Evolutionary conservation across 2,888 invertebrate species (phyloP), one percentile per base, ranked within the genome.

Genomic region (Axea sp.): DNA sequence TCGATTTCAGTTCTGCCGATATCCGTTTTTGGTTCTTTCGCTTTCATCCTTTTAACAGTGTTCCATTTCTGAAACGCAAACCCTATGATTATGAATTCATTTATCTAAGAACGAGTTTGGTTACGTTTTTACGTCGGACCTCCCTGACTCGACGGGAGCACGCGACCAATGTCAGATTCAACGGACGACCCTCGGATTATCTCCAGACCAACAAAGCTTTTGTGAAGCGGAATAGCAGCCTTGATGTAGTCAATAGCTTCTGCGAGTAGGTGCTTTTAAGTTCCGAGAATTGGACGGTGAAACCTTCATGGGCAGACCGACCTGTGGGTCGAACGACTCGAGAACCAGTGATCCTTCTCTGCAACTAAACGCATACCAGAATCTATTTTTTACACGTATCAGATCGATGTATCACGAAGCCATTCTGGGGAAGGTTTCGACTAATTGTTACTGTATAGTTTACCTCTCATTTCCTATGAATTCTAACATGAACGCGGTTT

Each of bases 201-300:
- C 39, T 51, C 30, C 26, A 57, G 28, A 12, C 28, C 31, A 49
- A 51, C 59, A 43, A 69, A 55, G 55, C 47, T 59, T 47, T 49
- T 39, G 68, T 12, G 30, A 9, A 7, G 31, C 55, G 33, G 35
- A 49, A 59, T 59, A 26, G 47, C 17, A 17, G 15, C 22, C 53
- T 39, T 53, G 17, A 14, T 53, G 37, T 24, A 30, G 15, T 35
- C 31, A 9, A 37, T 41, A 30, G 59, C 37, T 47, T 31, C 49
- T 41, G 28, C 35, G 35, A 53, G 51, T 62, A 49, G 45, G 59
- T 59, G 64, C 53, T 73, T 73, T 65, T 15, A 51, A 24, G 60
- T 82, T 83, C 82, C 60, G 64, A 79, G 82, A 82, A 83, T 67
- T 51, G 51, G 68, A 75, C 59, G 78, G 76, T 71, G 76, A 77